phyloP scores from a whole-genome alignment of 2,113 vertebrate species.

The Aptenodytes patagonicus region DNA sequence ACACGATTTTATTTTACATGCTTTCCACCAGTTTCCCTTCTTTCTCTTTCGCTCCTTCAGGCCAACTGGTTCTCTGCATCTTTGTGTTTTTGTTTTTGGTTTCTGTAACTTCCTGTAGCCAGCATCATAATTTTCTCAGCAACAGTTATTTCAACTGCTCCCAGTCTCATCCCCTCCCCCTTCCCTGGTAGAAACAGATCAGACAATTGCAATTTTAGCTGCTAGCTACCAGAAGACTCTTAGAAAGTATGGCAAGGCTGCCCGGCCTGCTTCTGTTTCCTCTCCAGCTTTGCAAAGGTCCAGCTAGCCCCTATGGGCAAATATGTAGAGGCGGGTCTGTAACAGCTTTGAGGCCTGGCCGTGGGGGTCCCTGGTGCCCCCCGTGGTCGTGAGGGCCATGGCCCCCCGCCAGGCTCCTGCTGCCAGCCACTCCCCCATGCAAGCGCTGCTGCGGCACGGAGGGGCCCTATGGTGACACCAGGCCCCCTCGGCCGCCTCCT shows the following conservation, averaged over 20 bases:
- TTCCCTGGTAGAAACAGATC: not conserved
- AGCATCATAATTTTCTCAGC: not conserved
- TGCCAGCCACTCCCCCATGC: not conserved
- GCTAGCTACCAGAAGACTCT: not conserved
- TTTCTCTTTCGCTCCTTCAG: not conserved
- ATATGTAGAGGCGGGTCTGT: too few relatives aligned
- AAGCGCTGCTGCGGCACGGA: not conserved
- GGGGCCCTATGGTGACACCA: too few relatives aligned
- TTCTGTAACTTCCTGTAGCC: not conserved
- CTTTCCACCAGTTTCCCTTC: not conserved
- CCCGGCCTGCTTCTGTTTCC: not conserved
- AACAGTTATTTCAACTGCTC: not conserved
- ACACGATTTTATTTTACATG: not conserved
- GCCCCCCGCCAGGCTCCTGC: not conserved
- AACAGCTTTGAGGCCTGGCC: too few relatives aligned
- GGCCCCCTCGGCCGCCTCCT: accelerated
- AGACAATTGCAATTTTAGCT: not conserved
- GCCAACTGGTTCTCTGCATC: not conserved
- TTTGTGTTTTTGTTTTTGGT: not conserved
- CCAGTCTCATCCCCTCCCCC: not conserved
- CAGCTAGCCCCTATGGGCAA: accelerated
- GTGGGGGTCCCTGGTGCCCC: not conserved
- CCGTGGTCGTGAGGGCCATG: not conserved
- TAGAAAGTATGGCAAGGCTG: not conserved
- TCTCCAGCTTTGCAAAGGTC: not conserved